These are phyloP conservation scores for Ascidia mentula DNA, from an alignment of 23 tunicate species.

Conservation along the genomic window DNA sequence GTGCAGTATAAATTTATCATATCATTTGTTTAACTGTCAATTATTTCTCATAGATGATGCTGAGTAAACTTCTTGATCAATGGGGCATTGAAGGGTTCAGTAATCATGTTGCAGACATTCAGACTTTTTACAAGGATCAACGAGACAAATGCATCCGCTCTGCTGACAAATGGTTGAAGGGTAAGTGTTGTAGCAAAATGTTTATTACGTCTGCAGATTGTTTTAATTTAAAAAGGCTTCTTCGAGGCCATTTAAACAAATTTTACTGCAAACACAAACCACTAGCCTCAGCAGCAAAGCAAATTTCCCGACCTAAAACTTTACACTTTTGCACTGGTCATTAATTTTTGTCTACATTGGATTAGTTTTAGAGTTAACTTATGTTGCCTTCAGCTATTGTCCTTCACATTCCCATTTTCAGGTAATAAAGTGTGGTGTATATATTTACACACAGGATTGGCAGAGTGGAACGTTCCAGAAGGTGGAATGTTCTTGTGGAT, in stretches of 20 bases:
- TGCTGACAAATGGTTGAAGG: neutral
- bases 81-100: slow-evolving; percentile 90
- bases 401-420: neutral
- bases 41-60: slow-evolving; percentile 31
- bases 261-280: too few species aligned
- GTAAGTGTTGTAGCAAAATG: too few species aligned
- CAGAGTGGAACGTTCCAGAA: slow-evolving; percentile 88
- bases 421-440: neutral
- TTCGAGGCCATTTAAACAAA: too few species aligned
- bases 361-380: neutral
- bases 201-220: too few species aligned
- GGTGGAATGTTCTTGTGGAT: slow-evolving; percentile 98
- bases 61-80: slow-evolving; percentile 40
- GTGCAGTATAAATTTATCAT: neutral
- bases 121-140: slow-evolving; percentile 58
- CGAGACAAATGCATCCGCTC: slow-evolving; percentile 44
- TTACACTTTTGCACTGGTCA: too few species aligned
- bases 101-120: slow-evolving; percentile 45
- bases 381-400: neutral
- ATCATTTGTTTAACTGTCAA: neutral
- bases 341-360: too few species aligned
- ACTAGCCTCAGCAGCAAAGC: too few species aligned
- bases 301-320: too few species aligned
- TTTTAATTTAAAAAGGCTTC: too few species aligned
- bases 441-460: slow-evolving; percentile 37